Evolutionary conservation across 2,113 vertebrate species (phyloP).

Genomic region (Lophotis ruficrista): DNA sequence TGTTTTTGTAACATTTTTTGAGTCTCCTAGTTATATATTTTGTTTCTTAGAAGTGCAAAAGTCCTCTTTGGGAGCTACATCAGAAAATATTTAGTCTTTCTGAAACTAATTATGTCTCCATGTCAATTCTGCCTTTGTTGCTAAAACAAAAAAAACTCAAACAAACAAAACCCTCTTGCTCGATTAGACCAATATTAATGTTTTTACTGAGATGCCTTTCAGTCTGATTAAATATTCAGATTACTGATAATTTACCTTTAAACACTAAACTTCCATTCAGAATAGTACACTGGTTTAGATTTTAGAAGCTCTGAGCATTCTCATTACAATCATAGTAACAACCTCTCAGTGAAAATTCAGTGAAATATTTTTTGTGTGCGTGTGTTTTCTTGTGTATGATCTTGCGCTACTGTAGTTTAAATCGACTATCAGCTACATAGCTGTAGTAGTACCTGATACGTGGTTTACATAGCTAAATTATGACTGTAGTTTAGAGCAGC

Average conservation of each 20-base stretch:
- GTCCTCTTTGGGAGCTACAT: not conserved
- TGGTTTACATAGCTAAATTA: not conserved
- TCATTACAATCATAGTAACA: not conserved
- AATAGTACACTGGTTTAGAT: not conserved
- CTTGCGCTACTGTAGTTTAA: not conserved
- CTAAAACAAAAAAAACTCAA: not conserved
- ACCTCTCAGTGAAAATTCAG: not conserved
- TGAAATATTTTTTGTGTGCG: not conserved
- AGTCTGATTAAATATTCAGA: not conserved
- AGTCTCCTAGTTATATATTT: not conserved
- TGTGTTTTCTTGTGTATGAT: not conserved
- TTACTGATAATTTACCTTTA: not conserved
- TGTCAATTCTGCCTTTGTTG: not conserved
- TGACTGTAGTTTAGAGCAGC: not conserved
- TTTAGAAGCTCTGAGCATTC: not conserved
- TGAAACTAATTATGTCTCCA: not conserved
- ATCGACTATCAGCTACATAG: not conserved
- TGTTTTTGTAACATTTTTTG: not conserved
- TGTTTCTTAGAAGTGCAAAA: not conserved
- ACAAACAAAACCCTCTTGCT: accelerated
- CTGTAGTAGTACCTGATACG: not conserved
- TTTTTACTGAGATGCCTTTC: not conserved
- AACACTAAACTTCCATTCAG: not conserved
- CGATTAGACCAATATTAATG: not conserved
- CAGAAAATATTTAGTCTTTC: not conserved